Conservation (phyloP, 2,888 invertebrate species). For the Rutpela maculata region DNA sequence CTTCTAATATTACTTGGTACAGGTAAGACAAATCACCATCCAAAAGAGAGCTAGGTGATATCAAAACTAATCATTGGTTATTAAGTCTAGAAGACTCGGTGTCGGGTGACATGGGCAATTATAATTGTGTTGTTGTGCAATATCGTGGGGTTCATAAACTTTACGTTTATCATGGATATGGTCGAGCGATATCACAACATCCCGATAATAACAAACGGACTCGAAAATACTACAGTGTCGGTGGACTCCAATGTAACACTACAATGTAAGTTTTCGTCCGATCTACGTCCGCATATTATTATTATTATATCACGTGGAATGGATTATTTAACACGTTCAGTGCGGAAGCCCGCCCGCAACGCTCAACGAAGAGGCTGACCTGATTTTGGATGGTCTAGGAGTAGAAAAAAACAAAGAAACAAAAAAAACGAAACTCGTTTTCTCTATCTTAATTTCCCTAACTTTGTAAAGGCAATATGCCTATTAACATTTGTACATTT, state of each 20-base stretch:
- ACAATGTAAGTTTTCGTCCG: conserved; percentile 89
- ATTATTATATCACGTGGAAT: conserved; percentile 88
- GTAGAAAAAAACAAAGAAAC: no score
- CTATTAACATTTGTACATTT: no score
- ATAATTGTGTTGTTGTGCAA: conserved; percentile 93
- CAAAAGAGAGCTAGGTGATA: conserved; percentile 79
- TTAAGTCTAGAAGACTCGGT: conserved; percentile 88
- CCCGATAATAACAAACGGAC: conserved; percentile 87
- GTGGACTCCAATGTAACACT: conserved; percentile 85
- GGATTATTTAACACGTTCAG: conserved; percentile 51
- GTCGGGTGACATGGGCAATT: conserved; percentile 89
- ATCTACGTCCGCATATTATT: conserved; percentile 89
- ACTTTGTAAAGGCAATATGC: no score
- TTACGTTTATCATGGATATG: conserved; percentile 82
- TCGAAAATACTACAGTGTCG: conserved; percentile 85
- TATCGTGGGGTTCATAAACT: conserved; percentile 84
- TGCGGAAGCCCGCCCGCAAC: no score
- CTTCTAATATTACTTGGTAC: conserved; percentile 90
- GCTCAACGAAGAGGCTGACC: no score
- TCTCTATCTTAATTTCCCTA: no score
- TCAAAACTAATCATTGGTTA: conserved; percentile 82
- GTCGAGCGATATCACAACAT: conserved; percentile 85
- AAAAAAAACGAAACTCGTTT: no score
- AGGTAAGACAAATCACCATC: conserved; percentile 82
- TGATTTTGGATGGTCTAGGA: no score